These are phyloP conservation scores for Etheostoma perlongum DNA, from an alignment of 2,797 vertebrate genomes.

Conservation along the genomic window DNA sequence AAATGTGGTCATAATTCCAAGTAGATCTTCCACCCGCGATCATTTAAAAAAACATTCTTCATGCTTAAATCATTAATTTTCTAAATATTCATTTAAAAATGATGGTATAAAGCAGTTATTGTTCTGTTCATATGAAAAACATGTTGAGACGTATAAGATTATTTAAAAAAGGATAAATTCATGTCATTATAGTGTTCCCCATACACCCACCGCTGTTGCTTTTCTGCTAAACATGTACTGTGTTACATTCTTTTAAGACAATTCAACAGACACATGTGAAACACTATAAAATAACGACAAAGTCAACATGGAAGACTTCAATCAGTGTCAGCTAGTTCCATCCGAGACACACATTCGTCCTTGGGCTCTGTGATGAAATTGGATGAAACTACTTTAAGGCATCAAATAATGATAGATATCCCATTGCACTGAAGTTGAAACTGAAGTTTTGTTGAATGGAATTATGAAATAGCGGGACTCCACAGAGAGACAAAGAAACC, in stretches of 20 bases:
- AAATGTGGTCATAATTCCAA: neutral
- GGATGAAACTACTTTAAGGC: conserved; percentile 56
- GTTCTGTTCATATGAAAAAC: neutral
- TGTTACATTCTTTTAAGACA: neutral
- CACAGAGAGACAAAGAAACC: neutral
- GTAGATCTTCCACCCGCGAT: neutral
- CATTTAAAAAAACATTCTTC: no score
- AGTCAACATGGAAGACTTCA: conserved; percentile 44
- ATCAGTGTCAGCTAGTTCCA: conserved; percentile 25
- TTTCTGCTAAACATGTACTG: neutral
- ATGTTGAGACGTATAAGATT: neutral
- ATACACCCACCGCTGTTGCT: neutral
- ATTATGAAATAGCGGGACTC: conserved; percentile 34
- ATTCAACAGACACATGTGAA: neutral
- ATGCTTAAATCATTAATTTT: no score
- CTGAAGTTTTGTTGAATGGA: conserved; percentile 26
- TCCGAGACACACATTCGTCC: conserved; percentile 9
- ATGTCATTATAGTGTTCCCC: neutral
- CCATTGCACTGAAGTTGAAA: conserved; percentile 23
- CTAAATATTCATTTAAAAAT: no score
- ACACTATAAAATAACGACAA: conserved; percentile 23
- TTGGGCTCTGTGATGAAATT: conserved; percentile 58
- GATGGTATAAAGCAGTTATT: no score
- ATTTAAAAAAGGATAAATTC: neutral
- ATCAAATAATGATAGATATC: conserved; percentile 50